Evolutionary conservation across 2,113 vertebrate genomes (phyloP).

Genomic region (Tretioscincus oriximinensis): DNA sequence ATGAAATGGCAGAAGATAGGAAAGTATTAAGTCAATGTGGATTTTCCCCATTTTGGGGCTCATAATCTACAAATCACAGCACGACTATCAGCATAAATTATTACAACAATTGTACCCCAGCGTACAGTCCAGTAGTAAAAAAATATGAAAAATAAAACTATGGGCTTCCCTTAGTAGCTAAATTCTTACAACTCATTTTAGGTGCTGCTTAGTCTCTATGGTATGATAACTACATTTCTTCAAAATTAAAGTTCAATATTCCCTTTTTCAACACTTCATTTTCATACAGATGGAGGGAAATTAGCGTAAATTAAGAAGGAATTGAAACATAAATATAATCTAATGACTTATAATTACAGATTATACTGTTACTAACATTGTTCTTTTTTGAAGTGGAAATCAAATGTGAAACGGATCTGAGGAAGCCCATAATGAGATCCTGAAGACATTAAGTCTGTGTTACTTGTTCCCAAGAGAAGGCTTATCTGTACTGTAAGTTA

Average conservation of each 20-base stretch:
- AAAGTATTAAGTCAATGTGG: slow-evolving; percentile 34
- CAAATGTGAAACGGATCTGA: neutral
- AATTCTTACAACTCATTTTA: slow-evolving; percentile 15
- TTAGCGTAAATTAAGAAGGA: slow-evolving; percentile 33
- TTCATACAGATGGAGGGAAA: neutral
- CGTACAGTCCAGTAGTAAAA: slow-evolving; percentile 39
- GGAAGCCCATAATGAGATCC: neutral
- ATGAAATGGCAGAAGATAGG: slow-evolving; percentile 9
- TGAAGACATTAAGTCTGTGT: slow-evolving; percentile 6
- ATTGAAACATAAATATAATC: slow-evolving; percentile 32
- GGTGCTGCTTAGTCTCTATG: neutral
- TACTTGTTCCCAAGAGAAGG: slow-evolving; percentile 19
- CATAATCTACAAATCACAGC: slow-evolving; percentile 8
- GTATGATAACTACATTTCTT: neutral
- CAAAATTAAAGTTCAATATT: neutral
- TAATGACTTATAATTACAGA: slow-evolving; percentile 30
- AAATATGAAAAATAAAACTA: slow-evolving; percentile 55
- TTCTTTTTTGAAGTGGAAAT: slow-evolving; percentile 21
- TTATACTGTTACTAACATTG: slow-evolving; percentile 25
- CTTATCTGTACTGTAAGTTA: slow-evolving; percentile 28
- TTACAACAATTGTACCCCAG: neutral
- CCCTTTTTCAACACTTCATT: slow-evolving; percentile 1
- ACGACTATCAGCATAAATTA: slow-evolving; percentile 15
- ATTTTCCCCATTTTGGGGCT: slow-evolving; percentile 36
- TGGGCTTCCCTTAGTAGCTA: slow-evolving; percentile 52